phyloP scores from a whole-genome alignment of 1,140 invertebrate genomes.

The Pemphigus obesinymphae region DNA sequence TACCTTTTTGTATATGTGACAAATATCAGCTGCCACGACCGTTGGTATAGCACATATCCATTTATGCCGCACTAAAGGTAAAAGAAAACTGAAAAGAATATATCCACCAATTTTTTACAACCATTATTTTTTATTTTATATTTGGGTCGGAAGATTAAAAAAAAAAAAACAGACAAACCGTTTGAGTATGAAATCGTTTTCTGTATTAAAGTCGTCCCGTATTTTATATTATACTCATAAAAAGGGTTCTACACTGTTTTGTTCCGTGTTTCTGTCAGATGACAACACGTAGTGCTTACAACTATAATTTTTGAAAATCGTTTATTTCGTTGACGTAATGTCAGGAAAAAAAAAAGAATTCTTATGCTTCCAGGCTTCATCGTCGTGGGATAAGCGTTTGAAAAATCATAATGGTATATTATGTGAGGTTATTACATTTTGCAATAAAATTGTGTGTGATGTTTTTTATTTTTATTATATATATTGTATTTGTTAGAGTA shows the following conservation, averaged over 20 bases:
- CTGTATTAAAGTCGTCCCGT: background rate
- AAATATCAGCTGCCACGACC: constrained; percentile 2
- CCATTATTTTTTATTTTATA: background rate
- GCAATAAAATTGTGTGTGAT: background rate
- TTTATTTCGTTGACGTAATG: constrained; percentile 7
- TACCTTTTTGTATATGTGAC: constrained; percentile 24
- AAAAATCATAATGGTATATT: background rate
- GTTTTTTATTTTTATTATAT: background rate
- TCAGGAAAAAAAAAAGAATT: background rate
- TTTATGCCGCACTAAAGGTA: constrained; percentile 28
- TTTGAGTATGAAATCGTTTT: background rate
- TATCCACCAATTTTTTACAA: background rate
- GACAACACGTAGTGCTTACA: background rate
- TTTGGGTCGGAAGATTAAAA: background rate
- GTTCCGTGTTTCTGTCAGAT: background rate
- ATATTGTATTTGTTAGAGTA: too few species aligned
- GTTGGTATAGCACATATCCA: background rate
- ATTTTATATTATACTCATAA: background rate
- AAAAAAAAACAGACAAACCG: background rate
- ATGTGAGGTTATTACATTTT: background rate
- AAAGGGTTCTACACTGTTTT: background rate
- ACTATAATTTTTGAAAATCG: background rate
- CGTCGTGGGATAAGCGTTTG: background rate
- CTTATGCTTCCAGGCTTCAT: background rate
- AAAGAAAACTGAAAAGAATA: background rate